Evolutionary conservation across 2,888 invertebrate genomes (phyloP).

Genomic region (Troides helena): DNA sequence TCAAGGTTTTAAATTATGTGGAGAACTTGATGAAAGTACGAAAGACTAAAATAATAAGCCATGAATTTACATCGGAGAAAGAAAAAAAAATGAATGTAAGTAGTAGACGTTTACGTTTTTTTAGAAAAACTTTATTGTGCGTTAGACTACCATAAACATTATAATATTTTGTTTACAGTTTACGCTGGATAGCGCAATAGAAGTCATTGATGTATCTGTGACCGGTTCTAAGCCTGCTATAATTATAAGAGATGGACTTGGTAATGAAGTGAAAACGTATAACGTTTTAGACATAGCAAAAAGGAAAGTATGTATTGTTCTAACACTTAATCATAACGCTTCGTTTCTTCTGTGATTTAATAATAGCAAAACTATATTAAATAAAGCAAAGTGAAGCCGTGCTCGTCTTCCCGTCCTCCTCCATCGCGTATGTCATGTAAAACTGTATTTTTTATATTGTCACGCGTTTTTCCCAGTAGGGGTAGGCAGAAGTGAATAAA

Average conservation of each 20-base stretch:
- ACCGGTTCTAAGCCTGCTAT: conserved; percentile 1
- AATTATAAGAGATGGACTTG: not conserved
- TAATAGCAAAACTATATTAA: no score
- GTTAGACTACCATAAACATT: not conserved
- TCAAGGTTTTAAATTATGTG: conserved; percentile 20
- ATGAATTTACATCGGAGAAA: not conserved
- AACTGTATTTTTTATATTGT: no score
- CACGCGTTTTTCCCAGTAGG: no score
- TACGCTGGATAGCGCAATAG: not conserved
- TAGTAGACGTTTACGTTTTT: not conserved
- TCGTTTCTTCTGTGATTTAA: no score
- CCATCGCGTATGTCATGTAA: no score
- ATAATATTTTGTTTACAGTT: not conserved
- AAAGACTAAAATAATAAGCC: not conserved
- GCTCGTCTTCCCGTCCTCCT: no score
- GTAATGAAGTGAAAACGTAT: not conserved
- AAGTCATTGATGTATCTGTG: not conserved
- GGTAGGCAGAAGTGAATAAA: no score
- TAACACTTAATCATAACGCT: no score
- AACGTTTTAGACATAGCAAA: not conserved
- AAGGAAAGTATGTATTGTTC: not conserved
- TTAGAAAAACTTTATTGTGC: not conserved
- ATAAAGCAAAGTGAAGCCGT: no score
- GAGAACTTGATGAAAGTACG: not conserved
- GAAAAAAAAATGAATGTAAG: conserved; percentile 13